These are phyloP conservation scores for Eumerus sabulonum DNA, from an alignment of 2,888 invertebrate genomes.

Conservation along the genomic window DNA sequence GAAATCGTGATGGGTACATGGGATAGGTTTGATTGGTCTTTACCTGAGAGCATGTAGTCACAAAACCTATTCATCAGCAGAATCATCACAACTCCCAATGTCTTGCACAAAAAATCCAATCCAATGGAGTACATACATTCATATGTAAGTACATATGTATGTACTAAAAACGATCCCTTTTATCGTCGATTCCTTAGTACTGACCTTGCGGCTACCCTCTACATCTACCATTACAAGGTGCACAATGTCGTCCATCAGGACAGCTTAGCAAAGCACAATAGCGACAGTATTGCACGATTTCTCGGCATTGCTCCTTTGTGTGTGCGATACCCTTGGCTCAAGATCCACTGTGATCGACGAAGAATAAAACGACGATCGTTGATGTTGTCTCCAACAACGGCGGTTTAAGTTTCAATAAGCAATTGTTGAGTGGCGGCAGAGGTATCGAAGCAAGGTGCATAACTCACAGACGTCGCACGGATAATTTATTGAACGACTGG, in stretches of 20 bases:
- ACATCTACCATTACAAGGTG: constrained; percentile 16
- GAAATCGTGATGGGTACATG: not conserved
- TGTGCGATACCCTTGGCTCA: constrained; percentile 36
- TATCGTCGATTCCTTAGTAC: constrained; percentile 38
- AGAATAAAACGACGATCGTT: constrained; percentile 64
- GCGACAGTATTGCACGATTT: constrained; percentile 67
- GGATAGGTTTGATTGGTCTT: constrained; percentile 1
- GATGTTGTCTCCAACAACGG: constrained; percentile 30
- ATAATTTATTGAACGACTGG: constrained; percentile 62
- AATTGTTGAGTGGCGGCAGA: constrained; percentile 28
- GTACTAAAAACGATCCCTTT: constrained; percentile 46
- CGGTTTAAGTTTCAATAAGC: constrained; percentile 8
- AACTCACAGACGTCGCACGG: constrained; percentile 59
- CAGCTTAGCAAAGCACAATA: constrained; percentile 53
- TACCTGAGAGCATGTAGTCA: too few relatives aligned
- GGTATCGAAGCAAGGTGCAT: constrained; percentile 61
- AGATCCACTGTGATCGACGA: constrained; percentile 51
- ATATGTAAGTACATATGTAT: constrained; percentile 1
- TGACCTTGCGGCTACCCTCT: not conserved
- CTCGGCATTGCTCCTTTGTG: constrained; percentile 64
- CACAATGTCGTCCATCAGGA: constrained; percentile 68
- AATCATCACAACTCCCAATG: too few relatives aligned
- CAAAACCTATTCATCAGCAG: too few relatives aligned
- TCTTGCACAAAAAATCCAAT: constrained; percentile 60
- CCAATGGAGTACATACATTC: too few relatives aligned